Base-by-base conservation (phyloP, 2,888 invertebrate genomes). In the Gnatocerus cornutus region DNA sequence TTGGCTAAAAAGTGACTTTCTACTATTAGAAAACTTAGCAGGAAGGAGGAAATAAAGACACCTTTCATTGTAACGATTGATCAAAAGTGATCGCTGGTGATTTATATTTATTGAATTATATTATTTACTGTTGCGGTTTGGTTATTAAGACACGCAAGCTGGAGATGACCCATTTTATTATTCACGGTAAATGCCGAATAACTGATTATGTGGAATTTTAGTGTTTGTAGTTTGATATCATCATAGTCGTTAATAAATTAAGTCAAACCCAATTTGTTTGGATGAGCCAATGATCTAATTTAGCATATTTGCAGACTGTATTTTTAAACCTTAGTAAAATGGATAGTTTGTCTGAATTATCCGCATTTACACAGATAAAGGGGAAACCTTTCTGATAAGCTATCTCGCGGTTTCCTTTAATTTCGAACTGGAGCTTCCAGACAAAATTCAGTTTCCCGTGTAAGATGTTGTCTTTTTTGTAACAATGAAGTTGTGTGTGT, bases 1-100 rank as follows among this genome's bases (percentile, higher is more conserved):
- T 82, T 83, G 10, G 13, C 39, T 7, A 67, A 43, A 21, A 10
- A 4, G 6, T 27, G 52, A 7, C 10, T 33, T 39, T 50, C 9
- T 30, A 39, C 10, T 9, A 5, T 45, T 55, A 16, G 27, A 65
- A 21, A 10, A 10, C n/a, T 29, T 27, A 37, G 10, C 16, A 46
- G 3, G 2, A 56, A 30, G 9, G n/a, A 10, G 13, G 33, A 21
- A 4, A 55, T 0, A 2, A 33, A 33, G n/a, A 33, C n/a, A 33
- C 33, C 33, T n/a, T 30, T 56, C 65, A 65, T 53, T 12, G 5
- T 29, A 13, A 53, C 37, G 3, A 21, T 33, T 46, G 33, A 52
- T 48, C 13, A 46, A 50, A 48, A 41, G 12, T 45, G 14, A 13
- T 4, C 1, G 9, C 4, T 48, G 10, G 27, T 39, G 14, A 41